Percentiles rank a stretch among this genome's conserved stretches.
Conservation (phyloP, 2,888 invertebrate genomes). For the Clusia tigrina region DNA sequence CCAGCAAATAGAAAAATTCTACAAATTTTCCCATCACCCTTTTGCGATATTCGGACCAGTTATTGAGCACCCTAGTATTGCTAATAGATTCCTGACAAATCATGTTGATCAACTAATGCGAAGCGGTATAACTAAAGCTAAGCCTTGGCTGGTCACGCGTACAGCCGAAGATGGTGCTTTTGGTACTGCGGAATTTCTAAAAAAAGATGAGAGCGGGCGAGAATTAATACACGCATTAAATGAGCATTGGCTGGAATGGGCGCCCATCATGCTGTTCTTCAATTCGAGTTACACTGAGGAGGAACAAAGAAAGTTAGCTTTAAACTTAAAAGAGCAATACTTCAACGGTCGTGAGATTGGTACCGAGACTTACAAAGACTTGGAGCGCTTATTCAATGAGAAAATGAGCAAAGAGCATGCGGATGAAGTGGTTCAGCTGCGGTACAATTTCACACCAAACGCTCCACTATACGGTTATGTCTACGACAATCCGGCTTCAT, state of each 20-base stretch:
- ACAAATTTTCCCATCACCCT: constrained; percentile 70
- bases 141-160: constrained; percentile 74
- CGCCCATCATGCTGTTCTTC: constrained; percentile 33
- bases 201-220: constrained; percentile 51
- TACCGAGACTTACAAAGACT: constrained; percentile 60
- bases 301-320: constrained; percentile 23
- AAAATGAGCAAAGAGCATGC: constrained; percentile 70
- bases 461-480: constrained; percentile 72
- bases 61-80: constrained; percentile 66
- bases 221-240: constrained; percentile 62
- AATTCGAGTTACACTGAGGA: constrained; percentile 19
- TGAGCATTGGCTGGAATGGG: constrained; percentile 66
- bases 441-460: constrained; percentile 65
- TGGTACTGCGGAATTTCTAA: constrained; percentile 67
- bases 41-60: constrained; percentile 78
- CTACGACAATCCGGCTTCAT: constrained; percentile 69
- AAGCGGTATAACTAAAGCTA: constrained; percentile 67
- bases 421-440: constrained; percentile 69
- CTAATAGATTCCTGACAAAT: constrained; percentile 71
- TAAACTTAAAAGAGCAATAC: constrained; percentile 25
- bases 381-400: constrained; percentile 69
- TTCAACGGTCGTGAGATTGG: constrained; percentile 67
- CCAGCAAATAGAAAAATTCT: constrained; percentile 54
- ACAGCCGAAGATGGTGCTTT: constrained; percentile 77
- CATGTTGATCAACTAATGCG: constrained; percentile 68